phyloP scores from a whole-genome alignment of 1,140 invertebrate genomes.

The Drosophila mauritiana region DNA sequence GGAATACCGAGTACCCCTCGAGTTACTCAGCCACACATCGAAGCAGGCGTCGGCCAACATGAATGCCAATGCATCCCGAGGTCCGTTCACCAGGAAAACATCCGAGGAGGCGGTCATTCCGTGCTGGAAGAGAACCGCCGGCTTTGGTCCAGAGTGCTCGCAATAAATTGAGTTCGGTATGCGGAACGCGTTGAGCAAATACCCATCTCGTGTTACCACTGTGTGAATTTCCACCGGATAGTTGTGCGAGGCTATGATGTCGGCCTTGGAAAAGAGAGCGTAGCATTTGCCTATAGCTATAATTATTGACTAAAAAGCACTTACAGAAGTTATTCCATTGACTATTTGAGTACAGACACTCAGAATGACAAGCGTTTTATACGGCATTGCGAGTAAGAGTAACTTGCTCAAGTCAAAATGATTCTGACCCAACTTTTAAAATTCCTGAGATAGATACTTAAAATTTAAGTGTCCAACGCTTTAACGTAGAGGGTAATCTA shows the following conservation, averaged over 20 bases:
- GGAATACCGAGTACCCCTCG: slow-evolving; percentile 88
- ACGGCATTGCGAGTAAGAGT: background rate
- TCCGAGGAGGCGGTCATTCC: slow-evolving; percentile 86
- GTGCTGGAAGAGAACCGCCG: slow-evolving; percentile 87
- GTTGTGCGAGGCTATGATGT: background rate
- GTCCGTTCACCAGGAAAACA: slow-evolving; percentile 86
- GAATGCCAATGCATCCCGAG: slow-evolving; percentile 84
- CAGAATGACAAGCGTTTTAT: background rate
- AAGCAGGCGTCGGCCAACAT: slow-evolving; percentile 88
- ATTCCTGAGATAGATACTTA: background rate
- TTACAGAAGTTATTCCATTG: background rate
- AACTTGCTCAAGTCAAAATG: background rate
- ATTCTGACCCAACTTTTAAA: background rate
- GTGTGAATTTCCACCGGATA: slow-evolving; percentile 7
- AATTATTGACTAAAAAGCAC: background rate
- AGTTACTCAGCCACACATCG: slow-evolving; percentile 90
- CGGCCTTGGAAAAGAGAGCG: background rate
- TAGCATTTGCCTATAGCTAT: background rate
- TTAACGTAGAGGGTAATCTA: background rate
- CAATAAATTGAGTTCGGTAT: slow-evolving; percentile 75
- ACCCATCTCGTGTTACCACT: slow-evolving; percentile 84
- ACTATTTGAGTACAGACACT: background rate
- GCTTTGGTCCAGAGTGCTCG: background rate
- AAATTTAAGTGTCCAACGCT: background rate
- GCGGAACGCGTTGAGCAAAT: slow-evolving; percentile 85